Evolutionary conservation across 2,888 invertebrate species (phyloP).

Genomic region (Stictocephala bisonia): DNA sequence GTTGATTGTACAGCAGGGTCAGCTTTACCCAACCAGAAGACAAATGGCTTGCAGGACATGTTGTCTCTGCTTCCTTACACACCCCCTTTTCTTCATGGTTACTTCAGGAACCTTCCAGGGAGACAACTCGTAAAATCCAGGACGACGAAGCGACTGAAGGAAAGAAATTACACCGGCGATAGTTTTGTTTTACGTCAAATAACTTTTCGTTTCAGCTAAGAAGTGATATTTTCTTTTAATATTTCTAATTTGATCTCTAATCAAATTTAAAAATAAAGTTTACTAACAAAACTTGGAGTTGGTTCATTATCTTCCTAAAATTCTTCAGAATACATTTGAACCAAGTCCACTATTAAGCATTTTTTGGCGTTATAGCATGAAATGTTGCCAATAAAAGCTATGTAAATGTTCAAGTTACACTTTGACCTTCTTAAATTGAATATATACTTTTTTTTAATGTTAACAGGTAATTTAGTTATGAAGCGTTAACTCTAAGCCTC

Average conservation of each 20-base stretch:
- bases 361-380: neutral
- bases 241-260: constrained; percentile 9
- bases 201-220: neutral
- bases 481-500: constrained; percentile 38
- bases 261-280: neutral
- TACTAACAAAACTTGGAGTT: neutral
- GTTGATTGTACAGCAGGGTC: neutral
- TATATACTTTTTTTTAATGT: constrained; percentile 21
- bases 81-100: neutral
- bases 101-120: constrained; percentile 14
- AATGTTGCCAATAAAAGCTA: constrained; percentile 2
- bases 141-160: neutral
- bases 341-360: neutral
- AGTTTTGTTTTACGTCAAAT: too few relatives aligned
- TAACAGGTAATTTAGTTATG: constrained; percentile 38
- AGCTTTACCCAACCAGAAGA: neutral
- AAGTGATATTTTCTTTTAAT: constrained; percentile 8
- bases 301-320: constrained; percentile 3
- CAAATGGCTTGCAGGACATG: constrained; percentile 5
- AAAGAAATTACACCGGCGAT: neutral
- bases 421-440: constrained; percentile 29
- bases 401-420: constrained; percentile 29
- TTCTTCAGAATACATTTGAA: constrained; percentile 5
- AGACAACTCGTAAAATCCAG: neutral
- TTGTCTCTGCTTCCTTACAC: constrained; percentile 1